Base-by-base conservation (phyloP, 1,140 invertebrate genomes). In the Steinernema feltiae region DNA sequence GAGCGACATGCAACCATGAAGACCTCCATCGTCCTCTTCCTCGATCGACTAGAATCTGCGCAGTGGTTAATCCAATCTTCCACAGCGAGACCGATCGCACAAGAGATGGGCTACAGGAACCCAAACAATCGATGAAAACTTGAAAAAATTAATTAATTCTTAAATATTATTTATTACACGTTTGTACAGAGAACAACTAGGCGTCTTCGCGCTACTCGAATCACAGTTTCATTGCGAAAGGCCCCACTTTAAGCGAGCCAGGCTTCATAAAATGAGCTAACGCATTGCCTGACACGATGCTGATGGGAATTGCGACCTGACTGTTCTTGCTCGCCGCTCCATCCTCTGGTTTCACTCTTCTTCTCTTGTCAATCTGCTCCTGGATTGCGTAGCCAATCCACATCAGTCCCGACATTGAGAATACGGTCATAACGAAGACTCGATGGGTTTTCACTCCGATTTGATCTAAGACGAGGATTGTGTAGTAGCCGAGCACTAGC, bases 401-500 rank as follows among this genome's bases (percentile, higher is more conserved):
- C 18, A 53, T 48, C 1, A 74, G 1, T 30, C 63, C 73, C 0
- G 73, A 76, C 27, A 74, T 72, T 1, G 32, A 32, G 46, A 32
- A 85, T 1, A 84, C 48, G 1, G 76, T 78, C 29, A 83, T 72
- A 46, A 85, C 78, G 72, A 85, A 85, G n/a, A 85, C 71, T 15
- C 83, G 77, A 74, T 85, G 83, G 1, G 84, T 76, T 46, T 77
- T 69, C 24, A 81, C 21, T 27, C 84, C 81, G 48, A 83, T 73
- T 31, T 77, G 35, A 79, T 78, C 48, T 18, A 79, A 53, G 71
- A 79, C 80, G 1, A 82, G 73, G 29, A 79, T 21, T 0, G 75
- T 32, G 76, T 86, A 87, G 70, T 84, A 85, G 30, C 31, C 48
- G 1, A 85, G 72, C 1, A 85, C 84, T n/a, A 78, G 83, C 32